Evolutionary conservation across 2,113 vertebrate genomes (phyloP).

Genomic region (Hipposideros armiger): DNA sequence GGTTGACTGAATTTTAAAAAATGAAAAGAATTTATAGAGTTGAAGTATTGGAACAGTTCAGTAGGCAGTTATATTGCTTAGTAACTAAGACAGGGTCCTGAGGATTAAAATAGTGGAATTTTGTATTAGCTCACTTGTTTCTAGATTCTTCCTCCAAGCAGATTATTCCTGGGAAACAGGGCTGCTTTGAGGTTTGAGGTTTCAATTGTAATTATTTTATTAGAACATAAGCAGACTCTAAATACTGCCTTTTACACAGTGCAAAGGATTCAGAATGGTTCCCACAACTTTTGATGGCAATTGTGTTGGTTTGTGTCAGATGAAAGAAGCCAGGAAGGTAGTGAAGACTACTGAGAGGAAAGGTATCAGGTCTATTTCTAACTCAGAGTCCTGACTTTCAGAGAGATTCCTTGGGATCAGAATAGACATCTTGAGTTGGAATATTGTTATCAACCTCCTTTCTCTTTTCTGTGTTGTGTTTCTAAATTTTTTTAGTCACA

Average conservation of each 20-base stretch:
- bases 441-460: constrained; percentile 13
- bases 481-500: constrained; percentile 86
- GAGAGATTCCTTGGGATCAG: constrained; percentile 40
- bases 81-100: constrained; percentile 20
- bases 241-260: constrained; percentile 3
- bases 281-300: constrained; percentile 10
- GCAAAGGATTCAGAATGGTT: constrained; percentile 29
- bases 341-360: constrained; percentile 28
- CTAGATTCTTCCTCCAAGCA: constrained; percentile 54
- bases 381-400: neutral
- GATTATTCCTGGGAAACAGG: constrained; percentile 49
- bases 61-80: constrained; percentile 45
- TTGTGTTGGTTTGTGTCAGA: constrained; percentile 32
- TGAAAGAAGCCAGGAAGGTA: constrained; percentile 21
- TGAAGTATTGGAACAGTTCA: constrained; percentile 42
- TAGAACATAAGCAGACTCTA: constrained; percentile 43
- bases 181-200: constrained; percentile 48
- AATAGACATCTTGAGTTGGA: constrained; percentile 21
- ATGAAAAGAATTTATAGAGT: constrained; percentile 31
- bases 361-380: neutral
- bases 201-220: constrained; percentile 57
- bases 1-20: neutral
- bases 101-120: constrained; percentile 24
- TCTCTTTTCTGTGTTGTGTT: constrained; percentile 47
- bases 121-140: constrained; percentile 24